phyloP scores from a whole-genome alignment of 2,888 invertebrate genomes.

The Agelastica alni region DNA sequence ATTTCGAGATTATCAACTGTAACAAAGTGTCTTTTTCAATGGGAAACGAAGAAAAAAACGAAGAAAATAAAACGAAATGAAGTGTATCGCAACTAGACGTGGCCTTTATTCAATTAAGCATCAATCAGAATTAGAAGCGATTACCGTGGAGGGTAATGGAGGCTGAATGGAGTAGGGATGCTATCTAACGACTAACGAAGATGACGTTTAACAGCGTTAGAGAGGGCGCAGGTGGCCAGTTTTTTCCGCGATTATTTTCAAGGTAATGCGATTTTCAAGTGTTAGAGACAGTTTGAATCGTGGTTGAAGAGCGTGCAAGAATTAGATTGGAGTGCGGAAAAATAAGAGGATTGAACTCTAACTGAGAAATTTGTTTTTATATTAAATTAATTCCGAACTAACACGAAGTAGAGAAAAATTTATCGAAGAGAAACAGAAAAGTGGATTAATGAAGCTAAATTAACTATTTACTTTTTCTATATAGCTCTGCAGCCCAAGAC shows the following conservation, averaged over 20 bases:
- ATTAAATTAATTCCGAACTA: background rate
- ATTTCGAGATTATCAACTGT: constrained; percentile 23
- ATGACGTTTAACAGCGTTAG: constrained; percentile 19
- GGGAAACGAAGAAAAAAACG: constrained; percentile 15
- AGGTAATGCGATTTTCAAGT: constrained; percentile 19
- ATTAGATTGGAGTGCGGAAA: constrained; percentile 13
- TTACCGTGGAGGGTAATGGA: constrained; percentile 50
- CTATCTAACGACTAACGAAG: constrained; percentile 16
- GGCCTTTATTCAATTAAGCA: constrained; percentile 53
- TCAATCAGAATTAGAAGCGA: constrained; percentile 54
- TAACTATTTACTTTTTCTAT: no score
- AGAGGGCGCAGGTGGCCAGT: constrained; percentile 13
- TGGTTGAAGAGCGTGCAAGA: constrained; percentile 5
- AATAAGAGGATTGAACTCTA: constrained; percentile 6
- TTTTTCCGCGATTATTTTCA: constrained; percentile 21
- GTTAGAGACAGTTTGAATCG: constrained; percentile 13
- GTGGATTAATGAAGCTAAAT: no score
- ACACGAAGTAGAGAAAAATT: no score
- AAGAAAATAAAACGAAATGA: constrained; percentile 23
- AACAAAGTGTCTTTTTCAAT: constrained; percentile 10
- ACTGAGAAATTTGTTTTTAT: background rate
- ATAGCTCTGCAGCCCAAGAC: no score
- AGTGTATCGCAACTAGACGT: constrained; percentile 24
- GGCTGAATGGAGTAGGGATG: constrained; percentile 15
- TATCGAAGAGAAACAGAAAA: no score